Evolutionary conservation across 2,797 vertebrate species (phyloP), one percentile per base, ranked within the genome.

Genomic region (Micrastur ruficollis): DNA sequence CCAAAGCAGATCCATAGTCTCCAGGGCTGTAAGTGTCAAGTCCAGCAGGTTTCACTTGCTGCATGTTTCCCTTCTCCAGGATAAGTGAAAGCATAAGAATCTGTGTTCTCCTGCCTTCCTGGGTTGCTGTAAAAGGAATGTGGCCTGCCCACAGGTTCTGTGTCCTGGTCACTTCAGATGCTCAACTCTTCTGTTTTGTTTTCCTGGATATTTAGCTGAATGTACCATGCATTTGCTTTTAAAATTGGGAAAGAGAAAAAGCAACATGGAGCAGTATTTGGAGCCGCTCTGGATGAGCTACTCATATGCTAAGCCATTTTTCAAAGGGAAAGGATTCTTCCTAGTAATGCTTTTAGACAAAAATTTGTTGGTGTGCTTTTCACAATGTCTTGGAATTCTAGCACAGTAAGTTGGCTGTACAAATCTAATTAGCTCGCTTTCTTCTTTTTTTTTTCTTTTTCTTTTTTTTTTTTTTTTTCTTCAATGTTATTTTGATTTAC

Each of bases 401-500:
- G 49, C 76, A 62, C 18, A 42, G 27, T 63, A 74, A 82, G 36
- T 82, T 94, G 8, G 11, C 68, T 96, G 56, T 81, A 92, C 53
- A 95, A 90, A 90, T 95, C 94, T 96, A 93, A 94, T 95, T 91
- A 91, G 91, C 50, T 81, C 71, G 56, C 49, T 62, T 91, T 52
- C 15, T 36, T 42, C 18, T 31, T 22, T 36, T 50, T 25, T 14
- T 23, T 27, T 31, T 46, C n/a, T n/a, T n/a, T 44, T 36, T 42
- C 18, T 31, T 22, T 36, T 50, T 25, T 14, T 23, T 27, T 31
- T 46, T 50, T 53, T 75, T 67, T 44, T 82, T 72, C 71, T 89
- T 81, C 68, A 86, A 50, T 52, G 86, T 71, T 94, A 74, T 95
- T 94, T 95, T 95, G 90, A 95, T 95, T 96, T 95, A 86, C 90